Percentiles rank a stretch among this genome's conserved stretches.
Evolutionary conservation across 2,888 invertebrate genomes (phyloP).

Genomic region (Xestia sexstrigata): DNA sequence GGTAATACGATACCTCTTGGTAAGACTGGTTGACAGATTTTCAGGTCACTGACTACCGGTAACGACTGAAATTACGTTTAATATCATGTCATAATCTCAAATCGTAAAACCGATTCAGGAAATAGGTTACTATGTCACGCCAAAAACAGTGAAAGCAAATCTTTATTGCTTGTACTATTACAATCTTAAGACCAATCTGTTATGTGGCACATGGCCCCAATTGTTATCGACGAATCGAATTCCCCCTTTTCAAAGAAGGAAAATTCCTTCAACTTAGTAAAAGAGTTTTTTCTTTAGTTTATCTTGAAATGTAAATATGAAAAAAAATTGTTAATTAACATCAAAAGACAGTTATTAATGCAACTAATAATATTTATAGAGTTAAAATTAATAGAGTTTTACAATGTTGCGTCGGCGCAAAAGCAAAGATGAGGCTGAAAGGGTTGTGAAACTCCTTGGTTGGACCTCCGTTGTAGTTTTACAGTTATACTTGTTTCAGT

Average conservation of each 20-base stretch:
- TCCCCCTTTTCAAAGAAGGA: not conserved
- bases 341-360: conserved; percentile 11
- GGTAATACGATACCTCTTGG: not conserved
- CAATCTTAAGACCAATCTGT: conserved; percentile 36
- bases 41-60: not conserved
- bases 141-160: conserved; percentile 31
- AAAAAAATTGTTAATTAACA: conserved; percentile 11
- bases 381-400: conserved; percentile 7
- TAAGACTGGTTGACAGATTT: not conserved
- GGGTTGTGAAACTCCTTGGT: not conserved
- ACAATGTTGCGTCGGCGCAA: not conserved
- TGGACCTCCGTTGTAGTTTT: not conserved
- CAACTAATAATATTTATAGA: too few relatives aligned
- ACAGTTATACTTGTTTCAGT: not conserved
- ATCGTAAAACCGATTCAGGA: conserved; percentile 27
- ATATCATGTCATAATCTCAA: conserved; percentile 2
- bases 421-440: not conserved
- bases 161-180: conserved; percentile 43
- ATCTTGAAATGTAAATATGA: conserved; percentile 12
- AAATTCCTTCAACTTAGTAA: not conserved
- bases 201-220: conserved; percentile 49
- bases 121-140: conserved; percentile 18
- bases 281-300: not conserved
- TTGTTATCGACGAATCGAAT: conserved; percentile 24
- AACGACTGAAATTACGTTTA: not conserved